Percentiles rank a stretch among this genome's conserved stretches.
phyloP scores from a whole-genome alignment of 2,797 vertebrate genomes.

The Anguilla megastoma region DNA sequence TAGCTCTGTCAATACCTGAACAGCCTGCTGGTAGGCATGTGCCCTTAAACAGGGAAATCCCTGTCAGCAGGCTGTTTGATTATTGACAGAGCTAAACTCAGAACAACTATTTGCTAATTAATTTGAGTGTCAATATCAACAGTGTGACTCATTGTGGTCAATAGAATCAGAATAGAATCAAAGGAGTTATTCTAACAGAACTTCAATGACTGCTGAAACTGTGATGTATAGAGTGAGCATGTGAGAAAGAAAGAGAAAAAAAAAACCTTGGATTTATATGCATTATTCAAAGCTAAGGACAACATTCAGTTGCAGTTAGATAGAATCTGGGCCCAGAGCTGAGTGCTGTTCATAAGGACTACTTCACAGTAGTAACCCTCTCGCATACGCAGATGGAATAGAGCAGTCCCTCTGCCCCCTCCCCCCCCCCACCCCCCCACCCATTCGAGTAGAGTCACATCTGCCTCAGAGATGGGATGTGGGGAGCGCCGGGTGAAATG shows the following conservation, averaged over 20 bases:
- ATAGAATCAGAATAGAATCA: not conserved
- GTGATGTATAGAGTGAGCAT: not conserved
- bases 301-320: not conserved
- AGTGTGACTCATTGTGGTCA: not conserved
- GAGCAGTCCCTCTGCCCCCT: not conserved
- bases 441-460: not conserved
- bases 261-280: not conserved
- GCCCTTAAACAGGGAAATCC: not conserved
- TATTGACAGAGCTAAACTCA: not conserved
- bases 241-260: not conserved
- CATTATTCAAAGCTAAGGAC: not conserved
- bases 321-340: not conserved
- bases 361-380: not conserved
- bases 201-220: not conserved
- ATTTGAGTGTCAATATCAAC: not conserved
- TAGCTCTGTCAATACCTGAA: not conserved
- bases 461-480: not conserved
- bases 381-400: too few relatives aligned
- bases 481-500: constrained; percentile 4
- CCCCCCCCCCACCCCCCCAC: too few relatives aligned
- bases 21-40: not conserved
- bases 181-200: not conserved
- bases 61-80: not conserved
- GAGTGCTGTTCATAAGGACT: not conserved
- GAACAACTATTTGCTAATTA: not conserved